Base-by-base conservation (phyloP, 2,113 vertebrate genomes). In the Pelobates fuscus region DNA sequence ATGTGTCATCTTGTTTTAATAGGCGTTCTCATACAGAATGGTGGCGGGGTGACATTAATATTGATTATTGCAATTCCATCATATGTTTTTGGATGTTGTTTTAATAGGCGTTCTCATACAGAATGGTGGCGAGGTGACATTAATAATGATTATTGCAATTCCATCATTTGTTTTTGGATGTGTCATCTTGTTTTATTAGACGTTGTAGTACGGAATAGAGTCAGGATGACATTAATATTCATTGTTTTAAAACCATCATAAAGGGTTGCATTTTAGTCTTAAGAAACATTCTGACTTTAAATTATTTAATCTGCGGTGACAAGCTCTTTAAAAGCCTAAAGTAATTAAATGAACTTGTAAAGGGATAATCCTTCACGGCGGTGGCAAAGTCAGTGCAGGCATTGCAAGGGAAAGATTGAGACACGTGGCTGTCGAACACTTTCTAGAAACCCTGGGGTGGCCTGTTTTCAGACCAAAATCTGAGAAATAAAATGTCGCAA, bases 261-360 rank as follows among this genome's bases (percentile, higher is more conserved):
- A 17, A 15, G 44, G 44, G 32, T 37, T 37, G 32, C 32, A 15
- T 18, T 49, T 49, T 49, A 17, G 44, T 18, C 44, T 49, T 17
- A 14, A 10, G 30, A 37, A 11, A 37, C 61, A 27, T 27, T 60
- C 24, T 27, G 26, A 12, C 58, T 61, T n/a, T 46, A 17, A 20
- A 49, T 27, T 61, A 55, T 44, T 25, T 74, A 74, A 64, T 55
- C 59, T 54, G 6, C 17, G n/a, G 6, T 74, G 44, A 37, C 59
- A 54, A 72, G 70, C 70, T 54, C 37, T 41, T 72, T 62, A 72
- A 8, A 26, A 55, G 57, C 41, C 41, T 49, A 54, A 44, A 71
- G 70, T 71, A 71, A 71, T 52, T 71, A 62, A 63, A 44, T 32
- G 43, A 57, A 63, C 58, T 71, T 71, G 58, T 61, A 52, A 46